Base-by-base conservation (phyloP, 1,140 invertebrate genomes). In the Aphelinus atriplicis region DNA sequence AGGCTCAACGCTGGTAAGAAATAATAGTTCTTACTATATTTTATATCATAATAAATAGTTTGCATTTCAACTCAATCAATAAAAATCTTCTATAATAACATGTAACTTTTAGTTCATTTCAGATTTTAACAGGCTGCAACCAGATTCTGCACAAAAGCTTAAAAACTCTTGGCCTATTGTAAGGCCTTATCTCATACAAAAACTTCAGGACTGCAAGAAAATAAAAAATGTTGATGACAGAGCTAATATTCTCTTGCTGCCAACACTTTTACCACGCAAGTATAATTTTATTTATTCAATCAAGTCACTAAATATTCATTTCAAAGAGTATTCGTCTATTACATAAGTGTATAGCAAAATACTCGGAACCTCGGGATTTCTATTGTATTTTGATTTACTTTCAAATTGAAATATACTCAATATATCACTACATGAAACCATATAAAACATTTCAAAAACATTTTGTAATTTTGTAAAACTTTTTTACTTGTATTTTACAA, bases 161-260 rank as follows among this genome's bases (percentile, higher is more conserved):
- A 42, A 2, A 50, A 64, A 2, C 26, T 48, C 1, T n/a, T n/a
- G 63, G 48, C 1, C 63, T 26, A 10, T 26, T 2, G 47, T 64
- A 50, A 64, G 26, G 26, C 7, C 10, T 4, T n/a, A 26, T 64
- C 51, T 51, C 50, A 3, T 62, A 2, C 46, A 5, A 26, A 1
- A 6, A 45, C 10, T 62, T 5, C 60, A 62, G 9, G 1, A 7
- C 2, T 62, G 60, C 9, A 47, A 62, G 3, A 62, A 62, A 62
- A 62, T 62, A 62, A 62, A 62, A 62, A 7, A 57, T 57, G 26
- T 62, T 62, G 3, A 1, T 9, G 60, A 62, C 43, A 62, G 47
- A 62, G 60, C 60, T 26, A 7, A 46, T 1, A 2, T 47, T 4
- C 60, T 46, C 47, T 5, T 62, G 1, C 5, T 62, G 5, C 7